phyloP scores from a whole-genome alignment of 30 jellyfish, hydroid and myxozoan genomes.

The Sanderia malayensis region DNA sequence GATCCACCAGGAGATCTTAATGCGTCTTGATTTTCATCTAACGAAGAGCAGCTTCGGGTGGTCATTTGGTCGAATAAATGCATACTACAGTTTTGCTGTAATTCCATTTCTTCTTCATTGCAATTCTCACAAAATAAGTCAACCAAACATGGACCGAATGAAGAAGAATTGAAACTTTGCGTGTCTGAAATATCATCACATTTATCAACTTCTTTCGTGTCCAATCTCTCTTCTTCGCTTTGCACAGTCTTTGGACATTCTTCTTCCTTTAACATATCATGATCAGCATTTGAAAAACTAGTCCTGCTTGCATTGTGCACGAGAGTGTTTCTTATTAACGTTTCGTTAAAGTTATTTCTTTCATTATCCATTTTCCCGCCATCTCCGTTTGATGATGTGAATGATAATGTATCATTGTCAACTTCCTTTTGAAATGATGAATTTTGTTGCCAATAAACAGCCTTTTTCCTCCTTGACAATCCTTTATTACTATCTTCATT shows the following conservation, averaged over 20 bases:
- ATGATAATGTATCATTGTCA: constrained; percentile 16
- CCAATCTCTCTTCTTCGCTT: not conserved
- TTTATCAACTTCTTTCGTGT: not conserved
- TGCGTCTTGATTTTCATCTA: not conserved
- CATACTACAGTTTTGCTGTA: not conserved
- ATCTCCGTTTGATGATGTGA: too few species aligned
- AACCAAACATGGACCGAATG: not conserved
- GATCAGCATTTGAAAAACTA: not conserved
- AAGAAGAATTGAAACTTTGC: not conserved
- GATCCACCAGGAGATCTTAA: not conserved
- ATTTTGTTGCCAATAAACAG: constrained; percentile 24
- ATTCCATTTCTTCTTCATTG: not conserved
- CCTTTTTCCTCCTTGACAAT: not conserved
- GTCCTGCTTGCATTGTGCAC: not conserved
- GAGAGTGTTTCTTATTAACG: not conserved
- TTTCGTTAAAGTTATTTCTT: not conserved
- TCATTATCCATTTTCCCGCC: too few species aligned
- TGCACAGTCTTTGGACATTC: not conserved
- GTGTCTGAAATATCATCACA: not conserved
- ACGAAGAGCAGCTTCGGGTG: not conserved
- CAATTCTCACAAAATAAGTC: not conserved
- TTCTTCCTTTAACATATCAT: not conserved
- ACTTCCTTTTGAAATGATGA: constrained; percentile 19
- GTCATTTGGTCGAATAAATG: not conserved
- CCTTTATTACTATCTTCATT: not conserved